These are phyloP conservation scores for Cyclargus thomasi DNA, from an alignment of 1,140 invertebrate genomes.

Conservation along the genomic window DNA sequence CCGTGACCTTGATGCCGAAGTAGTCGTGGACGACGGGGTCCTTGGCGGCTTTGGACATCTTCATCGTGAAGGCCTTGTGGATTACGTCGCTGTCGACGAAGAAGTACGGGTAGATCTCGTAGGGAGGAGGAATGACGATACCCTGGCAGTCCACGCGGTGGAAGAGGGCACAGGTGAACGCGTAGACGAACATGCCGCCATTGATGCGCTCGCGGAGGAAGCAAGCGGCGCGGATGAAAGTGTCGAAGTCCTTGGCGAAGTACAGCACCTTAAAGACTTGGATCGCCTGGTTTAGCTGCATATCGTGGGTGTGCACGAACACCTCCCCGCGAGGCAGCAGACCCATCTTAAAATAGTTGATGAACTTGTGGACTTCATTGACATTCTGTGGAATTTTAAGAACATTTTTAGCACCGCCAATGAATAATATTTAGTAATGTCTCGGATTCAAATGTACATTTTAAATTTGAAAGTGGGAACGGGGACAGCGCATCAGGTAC, in stretches of 20 bases:
- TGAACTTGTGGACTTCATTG: constrained; percentile 55
- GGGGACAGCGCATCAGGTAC: not conserved
- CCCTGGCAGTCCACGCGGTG: constrained; percentile 78
- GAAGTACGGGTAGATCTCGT: constrained; percentile 80
- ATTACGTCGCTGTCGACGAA: constrained; percentile 79
- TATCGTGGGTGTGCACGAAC: constrained; percentile 73
- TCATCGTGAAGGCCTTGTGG: constrained; percentile 77
- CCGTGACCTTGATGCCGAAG: constrained; percentile 64
- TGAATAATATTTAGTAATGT: too few species aligned
- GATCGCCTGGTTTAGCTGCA: constrained; percentile 76
- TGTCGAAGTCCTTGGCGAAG: constrained; percentile 79
- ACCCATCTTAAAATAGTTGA: constrained; percentile 53
- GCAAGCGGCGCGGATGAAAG: constrained; percentile 79
- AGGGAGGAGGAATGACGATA: constrained; percentile 78
- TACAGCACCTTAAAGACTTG: constrained; percentile 77
- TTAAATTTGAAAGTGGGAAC: too few species aligned
- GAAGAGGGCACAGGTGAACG: constrained; percentile 76
- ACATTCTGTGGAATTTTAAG: constrained; percentile 42
- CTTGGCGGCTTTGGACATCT: constrained; percentile 75
- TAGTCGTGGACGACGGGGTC: constrained; percentile 69
- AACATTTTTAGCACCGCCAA: too few species aligned
- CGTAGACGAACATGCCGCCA: constrained; percentile 79
- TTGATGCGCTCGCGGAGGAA: constrained; percentile 80
- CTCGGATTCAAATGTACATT: too few species aligned
- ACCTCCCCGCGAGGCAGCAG: constrained; percentile 74